Percentiles rank a stretch among this genome's conserved stretches.
Conservation (phyloP, 2,888 invertebrate genomes). For the Drosophila yooni region DNA sequence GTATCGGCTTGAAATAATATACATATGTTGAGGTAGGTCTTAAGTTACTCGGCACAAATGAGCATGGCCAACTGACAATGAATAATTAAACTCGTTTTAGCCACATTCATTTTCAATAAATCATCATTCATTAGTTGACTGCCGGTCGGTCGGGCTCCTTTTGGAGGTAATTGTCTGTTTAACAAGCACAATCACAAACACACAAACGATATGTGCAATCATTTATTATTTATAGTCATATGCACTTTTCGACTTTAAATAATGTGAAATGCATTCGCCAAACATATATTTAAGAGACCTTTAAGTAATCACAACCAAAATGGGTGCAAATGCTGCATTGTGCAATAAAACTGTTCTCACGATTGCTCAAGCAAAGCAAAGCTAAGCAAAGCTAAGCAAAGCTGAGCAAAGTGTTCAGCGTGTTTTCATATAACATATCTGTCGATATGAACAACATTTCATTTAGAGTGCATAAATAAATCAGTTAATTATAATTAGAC, state of each 20-base stretch:
- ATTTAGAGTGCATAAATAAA: conserved; percentile 50
- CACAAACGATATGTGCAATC: background rate
- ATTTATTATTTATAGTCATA: background rate
- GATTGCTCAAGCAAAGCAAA: background rate
- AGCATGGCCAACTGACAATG: background rate
- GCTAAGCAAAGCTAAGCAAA: background rate
- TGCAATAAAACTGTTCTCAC: background rate
- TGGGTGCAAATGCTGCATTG: background rate
- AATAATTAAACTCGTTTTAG: background rate
- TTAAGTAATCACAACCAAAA: background rate
- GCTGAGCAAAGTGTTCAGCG: background rate
- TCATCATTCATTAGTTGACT: background rate
- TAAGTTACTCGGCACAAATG: background rate
- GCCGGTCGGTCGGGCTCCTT: background rate
- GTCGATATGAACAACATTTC: conserved; percentile 30
- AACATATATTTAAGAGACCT: background rate
- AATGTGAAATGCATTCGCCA: background rate
- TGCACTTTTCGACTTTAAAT: background rate
- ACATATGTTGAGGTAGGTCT: conserved; percentile 8
- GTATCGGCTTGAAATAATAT: background rate
- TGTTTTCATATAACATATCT: conserved; percentile 19
- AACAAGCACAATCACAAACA: background rate
- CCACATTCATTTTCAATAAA: conserved; percentile 4
- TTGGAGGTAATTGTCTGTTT: background rate
- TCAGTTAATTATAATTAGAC: conserved; percentile 74